These are phyloP conservation scores for Epinotia nisella DNA, from an alignment of 2,888 invertebrate species.

Conservation along the genomic window DNA sequence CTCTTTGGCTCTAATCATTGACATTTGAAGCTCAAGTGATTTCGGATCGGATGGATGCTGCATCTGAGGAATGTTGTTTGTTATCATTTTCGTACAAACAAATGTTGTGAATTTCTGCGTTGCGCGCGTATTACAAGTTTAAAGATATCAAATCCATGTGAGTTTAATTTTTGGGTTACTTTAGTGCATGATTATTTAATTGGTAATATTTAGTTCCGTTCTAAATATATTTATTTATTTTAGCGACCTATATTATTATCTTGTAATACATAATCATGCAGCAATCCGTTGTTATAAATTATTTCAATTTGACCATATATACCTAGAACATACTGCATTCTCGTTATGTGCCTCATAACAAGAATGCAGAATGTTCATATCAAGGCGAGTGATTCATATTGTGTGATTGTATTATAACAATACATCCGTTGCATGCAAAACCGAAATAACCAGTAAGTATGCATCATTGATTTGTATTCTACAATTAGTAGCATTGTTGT, in stretches of 20 bases:
- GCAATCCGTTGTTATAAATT: slow-evolving; percentile 8
- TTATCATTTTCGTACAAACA: slow-evolving; percentile 4
- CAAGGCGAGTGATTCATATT: slow-evolving; percentile 34
- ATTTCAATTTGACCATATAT: neutral
- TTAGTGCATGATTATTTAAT: slow-evolving; percentile 7
- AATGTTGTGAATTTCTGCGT: slow-evolving; percentile 1
- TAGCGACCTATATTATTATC: slow-evolving; percentile 31
- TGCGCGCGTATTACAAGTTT: neutral
- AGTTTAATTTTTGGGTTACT: slow-evolving; percentile 12
- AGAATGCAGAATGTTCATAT: no score
- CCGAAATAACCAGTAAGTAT: neutral
- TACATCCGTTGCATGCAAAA: slow-evolving; percentile 14
- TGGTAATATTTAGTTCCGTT: slow-evolving; percentile 3
- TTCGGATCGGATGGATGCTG: slow-evolving; percentile 37
- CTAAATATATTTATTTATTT: no score
- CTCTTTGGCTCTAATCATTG: no score
- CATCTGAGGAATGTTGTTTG: slow-evolving; percentile 21
- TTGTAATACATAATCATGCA: neutral
- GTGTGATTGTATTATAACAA: neutral
- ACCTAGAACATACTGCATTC: slow-evolving; percentile 2
- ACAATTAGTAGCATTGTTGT: neutral
- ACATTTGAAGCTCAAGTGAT: no score
- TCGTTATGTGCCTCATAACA: slow-evolving; percentile 13
- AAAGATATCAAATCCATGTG: slow-evolving; percentile 28
- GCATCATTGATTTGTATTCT: slow-evolving; percentile 4